These are phyloP conservation scores for Eurytoma adleriae DNA, from an alignment of 2,888 invertebrate species.

Conservation along the genomic window DNA sequence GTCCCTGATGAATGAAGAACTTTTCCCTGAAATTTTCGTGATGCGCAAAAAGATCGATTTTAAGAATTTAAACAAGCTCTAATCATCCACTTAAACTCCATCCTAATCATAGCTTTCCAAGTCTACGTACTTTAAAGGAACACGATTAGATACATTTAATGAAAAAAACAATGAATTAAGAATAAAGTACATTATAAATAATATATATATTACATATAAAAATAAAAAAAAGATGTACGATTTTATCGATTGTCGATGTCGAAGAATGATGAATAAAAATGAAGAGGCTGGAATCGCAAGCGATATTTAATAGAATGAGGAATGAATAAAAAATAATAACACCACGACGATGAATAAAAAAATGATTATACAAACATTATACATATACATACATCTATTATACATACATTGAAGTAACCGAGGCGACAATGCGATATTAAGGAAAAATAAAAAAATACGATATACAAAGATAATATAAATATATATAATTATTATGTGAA, in stretches of 20 bases:
- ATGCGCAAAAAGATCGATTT: constrained; percentile 6
- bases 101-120: constrained; percentile 66
- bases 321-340: constrained; percentile 25
- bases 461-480: constrained; percentile 65
- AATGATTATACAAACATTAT: constrained; percentile 50
- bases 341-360: constrained; percentile 36
- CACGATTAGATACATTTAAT: constrained; percentile 48
- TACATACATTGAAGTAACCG: constrained; percentile 62
- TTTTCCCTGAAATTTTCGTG: constrained; percentile 20
- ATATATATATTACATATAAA: constrained; percentile 54
- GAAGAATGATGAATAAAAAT: constrained; percentile 17
- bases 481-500: constrained; percentile 63
- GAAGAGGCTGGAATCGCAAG: constrained; percentile 23
- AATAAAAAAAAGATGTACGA: constrained; percentile 46
- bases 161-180: constrained; percentile 57
- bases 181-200: constrained; percentile 61
- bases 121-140: constrained; percentile 67
- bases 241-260: constrained; percentile 51
- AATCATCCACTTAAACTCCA: constrained; percentile 61
- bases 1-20: constrained; percentile 9
- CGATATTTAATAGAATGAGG: neutral
- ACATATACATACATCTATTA: constrained; percentile 59
- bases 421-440: constrained; percentile 60
- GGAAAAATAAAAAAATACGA: constrained; percentile 59
- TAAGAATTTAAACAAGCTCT: constrained; percentile 30